A percentile compares a stretch with the other conserved stretches of the same genome.
Conservation (phyloP, 2,113 vertebrate species). For the Cavia porcellus region DNA sequence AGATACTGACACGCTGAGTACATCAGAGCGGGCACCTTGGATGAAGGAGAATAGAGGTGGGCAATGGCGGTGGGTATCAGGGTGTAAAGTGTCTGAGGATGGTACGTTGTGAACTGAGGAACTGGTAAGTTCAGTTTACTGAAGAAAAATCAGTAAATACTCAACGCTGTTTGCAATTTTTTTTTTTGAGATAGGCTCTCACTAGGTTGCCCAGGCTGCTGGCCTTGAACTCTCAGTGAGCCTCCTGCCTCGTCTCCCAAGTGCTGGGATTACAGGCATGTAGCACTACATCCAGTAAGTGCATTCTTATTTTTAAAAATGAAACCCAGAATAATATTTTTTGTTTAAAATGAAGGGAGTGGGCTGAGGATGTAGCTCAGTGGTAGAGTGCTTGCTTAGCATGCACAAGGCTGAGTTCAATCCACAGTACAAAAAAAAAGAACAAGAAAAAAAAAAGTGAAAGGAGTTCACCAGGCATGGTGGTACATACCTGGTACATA, state of each 20-base stretch:
- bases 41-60: neutral
- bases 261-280: neutral
- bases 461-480: no score
- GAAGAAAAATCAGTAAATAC: neutral
- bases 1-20: no score
- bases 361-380: no score
- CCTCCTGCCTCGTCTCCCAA: neutral
- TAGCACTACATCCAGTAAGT: neutral
- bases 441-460: no score
- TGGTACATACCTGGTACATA: no score
- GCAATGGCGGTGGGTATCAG: neutral
- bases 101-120: neutral
- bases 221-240: neutral
- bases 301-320: neutral
- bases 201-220: neutral
- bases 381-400: no score
- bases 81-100: neutral
- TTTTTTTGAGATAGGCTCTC: neutral
- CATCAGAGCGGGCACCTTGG: neutral
- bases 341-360: neutral
- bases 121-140: neutral
- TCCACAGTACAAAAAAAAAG: no score
- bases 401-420: no score
- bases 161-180: neutral
- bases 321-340: constrained; percentile 7